phyloP scores from a whole-genome alignment of 1,140 invertebrate species.

The Rhyacophila brunnea region DNA sequence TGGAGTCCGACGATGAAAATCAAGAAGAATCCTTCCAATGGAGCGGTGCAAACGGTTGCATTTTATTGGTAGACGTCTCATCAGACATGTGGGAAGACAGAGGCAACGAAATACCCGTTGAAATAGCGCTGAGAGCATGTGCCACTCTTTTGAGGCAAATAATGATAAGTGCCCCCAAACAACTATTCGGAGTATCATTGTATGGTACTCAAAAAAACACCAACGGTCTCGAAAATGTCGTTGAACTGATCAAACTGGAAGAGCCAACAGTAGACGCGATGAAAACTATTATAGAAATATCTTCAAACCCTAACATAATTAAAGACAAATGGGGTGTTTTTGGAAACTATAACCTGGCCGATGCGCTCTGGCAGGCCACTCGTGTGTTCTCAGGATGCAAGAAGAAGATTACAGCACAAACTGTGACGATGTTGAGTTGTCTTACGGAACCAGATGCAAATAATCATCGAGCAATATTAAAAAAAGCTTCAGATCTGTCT shows the following conservation, averaged over 20 bases:
- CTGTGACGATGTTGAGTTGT: conserved; percentile 18
- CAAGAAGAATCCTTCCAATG: conserved; percentile 7
- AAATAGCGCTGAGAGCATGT: conserved; percentile 4
- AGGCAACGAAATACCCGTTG: neutral
- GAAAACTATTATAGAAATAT: conserved; percentile 1
- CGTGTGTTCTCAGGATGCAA: conserved; percentile 24
- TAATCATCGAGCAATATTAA: conserved; percentile 16
- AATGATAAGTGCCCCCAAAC: conserved; percentile 18
- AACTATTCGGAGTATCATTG: conserved; percentile 25
- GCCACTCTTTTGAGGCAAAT: conserved; percentile 8
- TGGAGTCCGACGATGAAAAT: conserved; percentile 24
- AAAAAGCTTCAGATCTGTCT: conserved; percentile 21
- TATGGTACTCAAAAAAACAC: conserved; percentile 20
- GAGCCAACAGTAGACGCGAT: conserved; percentile 19
- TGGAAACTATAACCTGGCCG: conserved; percentile 10
- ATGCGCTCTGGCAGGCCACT: conserved; percentile 25
- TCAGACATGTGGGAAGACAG: conserved; percentile 12
- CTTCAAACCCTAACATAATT: neutral
- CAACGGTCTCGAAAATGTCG: conserved; percentile 25
- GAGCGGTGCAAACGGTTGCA: conserved; percentile 10
- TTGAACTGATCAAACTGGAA: conserved; percentile 21
- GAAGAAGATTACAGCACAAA: conserved; percentile 18
- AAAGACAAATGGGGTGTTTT: conserved; percentile 13
- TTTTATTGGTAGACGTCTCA: conserved; percentile 28
- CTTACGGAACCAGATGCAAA: conserved; percentile 16